Conservation (phyloP, 2,797 vertebrate species). For the Nothura maculosa region DNA sequence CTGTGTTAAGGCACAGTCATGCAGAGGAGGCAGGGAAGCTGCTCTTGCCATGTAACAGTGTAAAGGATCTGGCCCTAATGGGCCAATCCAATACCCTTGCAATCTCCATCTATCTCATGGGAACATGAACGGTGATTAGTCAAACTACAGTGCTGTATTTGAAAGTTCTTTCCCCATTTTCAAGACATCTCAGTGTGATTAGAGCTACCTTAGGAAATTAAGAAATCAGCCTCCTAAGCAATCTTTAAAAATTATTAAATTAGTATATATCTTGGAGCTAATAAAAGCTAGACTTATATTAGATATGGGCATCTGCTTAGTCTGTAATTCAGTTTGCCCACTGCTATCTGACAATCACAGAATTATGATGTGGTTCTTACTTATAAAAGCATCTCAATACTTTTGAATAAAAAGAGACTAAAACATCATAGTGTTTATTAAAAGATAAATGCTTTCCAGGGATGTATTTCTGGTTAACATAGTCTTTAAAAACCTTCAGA, state of each 20-base stretch:
- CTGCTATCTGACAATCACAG: slow-evolving; percentile 14
- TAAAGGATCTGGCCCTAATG: neutral
- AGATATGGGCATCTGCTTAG: slow-evolving; percentile 10
- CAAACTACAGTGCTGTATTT: neutral
- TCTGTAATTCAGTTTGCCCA: slow-evolving; percentile 14
- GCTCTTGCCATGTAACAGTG: neutral
- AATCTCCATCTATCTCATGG: fast-evolving
- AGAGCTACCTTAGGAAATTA: neutral
- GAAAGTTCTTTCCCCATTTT: neutral
- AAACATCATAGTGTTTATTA: neutral
- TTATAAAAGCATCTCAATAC: neutral
- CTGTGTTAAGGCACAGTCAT: neutral
- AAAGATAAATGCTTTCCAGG: neutral
- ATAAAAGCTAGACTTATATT: neutral
- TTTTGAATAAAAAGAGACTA: neutral
- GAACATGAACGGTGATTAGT: fast-evolving
- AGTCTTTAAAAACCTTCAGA: slow-evolving; percentile 10
- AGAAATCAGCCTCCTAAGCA: neutral
- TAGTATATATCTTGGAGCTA: neutral
- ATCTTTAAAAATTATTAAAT: slow-evolving; percentile 14
- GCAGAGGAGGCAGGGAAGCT: neutral
- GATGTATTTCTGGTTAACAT: neutral
- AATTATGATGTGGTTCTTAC: neutral
- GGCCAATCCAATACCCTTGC: neutral
- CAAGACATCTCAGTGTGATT: neutral